Percentiles rank a stretch among this genome's conserved stretches.
phyloP scores from a whole-genome alignment of 2,888 invertebrate species.

The Drosophila dives region DNA sequence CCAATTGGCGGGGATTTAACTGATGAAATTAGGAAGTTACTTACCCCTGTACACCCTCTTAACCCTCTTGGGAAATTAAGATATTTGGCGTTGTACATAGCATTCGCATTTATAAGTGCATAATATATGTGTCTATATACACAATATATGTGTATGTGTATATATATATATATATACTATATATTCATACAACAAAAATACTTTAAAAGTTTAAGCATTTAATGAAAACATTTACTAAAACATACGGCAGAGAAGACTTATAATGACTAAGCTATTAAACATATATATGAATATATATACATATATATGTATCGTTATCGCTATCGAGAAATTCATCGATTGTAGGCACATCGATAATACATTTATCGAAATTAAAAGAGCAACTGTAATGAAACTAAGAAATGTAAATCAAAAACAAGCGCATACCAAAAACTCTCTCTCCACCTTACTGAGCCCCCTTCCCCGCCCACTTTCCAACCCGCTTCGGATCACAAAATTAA shows the following conservation, averaged over 20 bases:
- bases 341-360: conserved; percentile 25
- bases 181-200: conserved; percentile 16
- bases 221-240: conserved; percentile 44
- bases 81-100: conserved; percentile 61
- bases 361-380: conserved; percentile 35
- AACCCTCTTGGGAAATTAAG: conserved; percentile 15
- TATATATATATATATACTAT: conserved; percentile 38
- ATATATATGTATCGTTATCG: conserved; percentile 6
- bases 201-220: conserved; percentile 39
- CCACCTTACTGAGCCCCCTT: neutral
- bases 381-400: conserved; percentile 44
- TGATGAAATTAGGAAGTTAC: conserved; percentile 1
- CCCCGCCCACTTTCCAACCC: neutral
- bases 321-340: conserved; percentile 30
- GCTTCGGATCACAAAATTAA: conserved; percentile 1
- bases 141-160: conserved; percentile 22
- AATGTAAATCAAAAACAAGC: conserved; percentile 28
- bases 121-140: conserved; percentile 26
- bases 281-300: conserved; percentile 1
- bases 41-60: conserved; percentile 9
- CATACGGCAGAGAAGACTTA: conserved; percentile 71
- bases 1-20: neutral
- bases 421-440: conserved; percentile 1
- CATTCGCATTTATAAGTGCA: conserved; percentile 42
- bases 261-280: conserved; percentile 59